These are phyloP conservation scores for Brachymystax lenok DNA, from an alignment of 2,797 vertebrate genomes.

Conservation along the genomic window DNA sequence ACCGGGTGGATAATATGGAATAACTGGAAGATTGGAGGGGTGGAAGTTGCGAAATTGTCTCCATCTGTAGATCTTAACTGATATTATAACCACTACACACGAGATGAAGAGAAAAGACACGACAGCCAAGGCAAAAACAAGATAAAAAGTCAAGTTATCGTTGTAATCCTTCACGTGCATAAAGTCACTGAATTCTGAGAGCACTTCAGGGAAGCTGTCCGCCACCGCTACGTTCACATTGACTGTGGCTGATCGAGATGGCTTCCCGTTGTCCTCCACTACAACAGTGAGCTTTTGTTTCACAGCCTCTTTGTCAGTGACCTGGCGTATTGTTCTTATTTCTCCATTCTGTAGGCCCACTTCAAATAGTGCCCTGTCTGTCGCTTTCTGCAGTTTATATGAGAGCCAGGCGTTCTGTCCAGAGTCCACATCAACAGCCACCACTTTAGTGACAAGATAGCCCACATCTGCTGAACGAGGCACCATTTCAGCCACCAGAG, in stretches of 20 bases:
- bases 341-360: constrained; percentile 42
- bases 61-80: too few relatives aligned
- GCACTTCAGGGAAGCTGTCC: constrained; percentile 17
- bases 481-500: constrained; percentile 47
- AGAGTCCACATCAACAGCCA: constrained; percentile 71
- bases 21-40: too few relatives aligned
- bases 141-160: background rate
- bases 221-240: constrained; percentile 40
- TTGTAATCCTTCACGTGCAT: background rate
- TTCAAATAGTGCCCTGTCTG: constrained; percentile 64
- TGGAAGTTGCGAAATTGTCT: too few relatives aligned
- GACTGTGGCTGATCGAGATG: constrained; percentile 50
- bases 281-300: constrained; percentile 53
- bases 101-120: too few relatives aligned
- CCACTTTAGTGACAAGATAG: constrained; percentile 72
- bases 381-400: constrained; percentile 65
- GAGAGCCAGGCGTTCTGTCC: constrained; percentile 74
- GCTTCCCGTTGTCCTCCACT: constrained; percentile 63
- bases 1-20: too few relatives aligned
- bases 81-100: too few relatives aligned
- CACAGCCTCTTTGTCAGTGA: constrained; percentile 49
- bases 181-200: constrained; percentile 25
- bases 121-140: constrained; percentile 27
- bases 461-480: constrained; percentile 67
- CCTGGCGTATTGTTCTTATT: constrained; percentile 46